Evolutionary conservation across 1,140 invertebrate species (phyloP), one percentile per base, ranked within the genome.

Genomic region (Cyclina sinensis): DNA sequence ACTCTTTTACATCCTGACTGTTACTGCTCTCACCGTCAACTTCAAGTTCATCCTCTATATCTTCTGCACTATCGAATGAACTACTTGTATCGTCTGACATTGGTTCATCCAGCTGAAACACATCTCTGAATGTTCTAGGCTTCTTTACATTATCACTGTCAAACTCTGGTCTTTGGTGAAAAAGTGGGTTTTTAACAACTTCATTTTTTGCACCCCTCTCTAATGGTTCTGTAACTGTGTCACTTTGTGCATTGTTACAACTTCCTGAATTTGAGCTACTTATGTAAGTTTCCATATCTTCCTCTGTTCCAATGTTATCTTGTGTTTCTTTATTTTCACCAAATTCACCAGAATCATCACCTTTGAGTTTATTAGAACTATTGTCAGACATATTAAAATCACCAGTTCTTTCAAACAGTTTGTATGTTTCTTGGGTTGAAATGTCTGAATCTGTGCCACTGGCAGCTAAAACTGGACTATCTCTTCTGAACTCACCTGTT

Each of bases 41-140:
- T 27, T n/a, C 30, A 1, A 51, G 37, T 32, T 39, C 46, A 51
- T 0, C 46, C 12, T 51, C 62, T 30, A 48, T 39, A 74, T 48
- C 27, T 16, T 35, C 12, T 30, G 27, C n/a, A 73, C 43, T 73
- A 24, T 84, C 18, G 9, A 74, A 30, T 30, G 62, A 73, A 54
- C 48, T 70, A 54, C 27, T 73, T 32, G 79, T 24, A 39, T 59
- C 68, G 39, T 68, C 57, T 27, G 74, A 79, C n/a, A 80, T 24
- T 59, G 74, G 51, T 30, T 87, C 76, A 87, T 86, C 84, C 12
- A 87, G 54, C 16, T 65, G 18, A 51, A 87, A 80, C 74, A 87
- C 43, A 87, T 62, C 74, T 24, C 85, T 62, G 46, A 87, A 87
- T 48, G 73, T 68, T 37, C 65, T 87, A 27, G 74, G 70, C 65